Evolutionary conservation across 1,140 invertebrate species (phyloP).

Genomic region (Sesamia nonagrioides): DNA sequence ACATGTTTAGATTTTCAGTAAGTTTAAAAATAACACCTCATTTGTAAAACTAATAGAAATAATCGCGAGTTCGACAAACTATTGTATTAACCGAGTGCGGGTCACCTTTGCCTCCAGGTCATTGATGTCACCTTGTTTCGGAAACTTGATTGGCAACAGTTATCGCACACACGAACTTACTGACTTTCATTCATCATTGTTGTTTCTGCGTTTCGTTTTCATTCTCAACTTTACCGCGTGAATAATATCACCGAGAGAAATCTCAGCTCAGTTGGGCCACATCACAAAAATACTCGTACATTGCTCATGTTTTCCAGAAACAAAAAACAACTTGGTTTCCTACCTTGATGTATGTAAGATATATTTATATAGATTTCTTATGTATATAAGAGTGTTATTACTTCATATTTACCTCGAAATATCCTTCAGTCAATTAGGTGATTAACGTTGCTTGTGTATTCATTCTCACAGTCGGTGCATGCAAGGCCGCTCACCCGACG

Average conservation of each 20-base stretch:
- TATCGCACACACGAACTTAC: constrained; percentile 70
- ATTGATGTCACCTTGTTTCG: constrained; percentile 82
- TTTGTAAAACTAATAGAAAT: constrained; percentile 59
- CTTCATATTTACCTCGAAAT: constrained; percentile 55
- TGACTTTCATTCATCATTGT: constrained; percentile 50
- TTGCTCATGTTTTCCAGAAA: constrained; percentile 30
- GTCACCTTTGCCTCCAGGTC: constrained; percentile 82
- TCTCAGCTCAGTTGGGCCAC: constrained; percentile 7
- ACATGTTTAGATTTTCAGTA: neutral
- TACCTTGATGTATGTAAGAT: constrained; percentile 1
- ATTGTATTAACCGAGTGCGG: constrained; percentile 62
- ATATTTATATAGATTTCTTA: too few species aligned
- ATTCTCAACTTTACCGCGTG: constrained; percentile 32
- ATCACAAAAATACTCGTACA: neutral
- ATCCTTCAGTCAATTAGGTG: constrained; percentile 54
- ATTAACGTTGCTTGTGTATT: constrained; percentile 57
- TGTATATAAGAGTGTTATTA: constrained; percentile 43
- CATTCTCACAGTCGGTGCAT: constrained; percentile 67
- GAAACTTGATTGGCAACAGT: constrained; percentile 81
- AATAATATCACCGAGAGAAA: constrained; percentile 39
- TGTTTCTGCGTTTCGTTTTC: constrained; percentile 40
- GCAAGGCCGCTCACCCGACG: constrained; percentile 73
- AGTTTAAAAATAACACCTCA: constrained; percentile 43
- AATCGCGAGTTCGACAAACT: constrained; percentile 75
- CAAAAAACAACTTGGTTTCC: constrained; percentile 39